Conservation (phyloP, 2,797 vertebrate species). For the Austrolebias charrua region DNA sequence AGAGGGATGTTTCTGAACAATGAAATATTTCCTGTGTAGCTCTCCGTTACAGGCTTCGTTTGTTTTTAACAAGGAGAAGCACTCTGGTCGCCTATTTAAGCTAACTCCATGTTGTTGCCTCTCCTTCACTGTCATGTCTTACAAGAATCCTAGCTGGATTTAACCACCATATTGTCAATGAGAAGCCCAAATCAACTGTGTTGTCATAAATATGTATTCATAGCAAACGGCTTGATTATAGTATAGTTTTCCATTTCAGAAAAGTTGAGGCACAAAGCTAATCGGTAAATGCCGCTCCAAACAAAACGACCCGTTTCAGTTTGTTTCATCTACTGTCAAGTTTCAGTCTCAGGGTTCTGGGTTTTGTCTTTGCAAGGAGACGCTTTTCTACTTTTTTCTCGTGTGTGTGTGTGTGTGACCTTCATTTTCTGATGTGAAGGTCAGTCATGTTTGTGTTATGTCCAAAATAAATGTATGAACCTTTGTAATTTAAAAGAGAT, state of each 20-base stretch:
- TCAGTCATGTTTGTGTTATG: slow-evolving; percentile 23
- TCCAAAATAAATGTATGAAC: slow-evolving; percentile 20
- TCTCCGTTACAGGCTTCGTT: too few relatives aligned
- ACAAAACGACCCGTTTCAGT: slow-evolving; percentile 22
- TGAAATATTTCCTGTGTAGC: slow-evolving; percentile 31
- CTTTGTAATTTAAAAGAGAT: slow-evolving; percentile 1
- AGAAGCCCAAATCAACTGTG: slow-evolving; percentile 1
- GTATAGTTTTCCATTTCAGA: slow-evolving; percentile 16
- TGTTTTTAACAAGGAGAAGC: slow-evolving; percentile 23
- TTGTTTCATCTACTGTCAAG: slow-evolving; percentile 32
- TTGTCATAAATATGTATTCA: slow-evolving; percentile 15
- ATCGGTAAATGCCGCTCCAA: slow-evolving; percentile 19
- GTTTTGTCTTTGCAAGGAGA: slow-evolving; percentile 37
- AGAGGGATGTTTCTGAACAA: slow-evolving; percentile 30
- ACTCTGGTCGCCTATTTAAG: slow-evolving; percentile 12
- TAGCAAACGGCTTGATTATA: slow-evolving; percentile 25
- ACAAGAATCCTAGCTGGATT: not conserved
- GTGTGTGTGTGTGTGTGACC: slow-evolving; percentile 1
- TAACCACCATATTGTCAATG: not conserved
- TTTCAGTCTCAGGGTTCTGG: slow-evolving; percentile 57
- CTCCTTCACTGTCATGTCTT: not conserved
- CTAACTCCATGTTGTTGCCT: not conserved
- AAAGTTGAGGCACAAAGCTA: not conserved
- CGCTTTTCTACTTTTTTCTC: slow-evolving; percentile 16
- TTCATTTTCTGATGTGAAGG: slow-evolving; percentile 26